Conservation (phyloP, 2,888 invertebrate genomes). For the Volucella zonaria region DNA sequence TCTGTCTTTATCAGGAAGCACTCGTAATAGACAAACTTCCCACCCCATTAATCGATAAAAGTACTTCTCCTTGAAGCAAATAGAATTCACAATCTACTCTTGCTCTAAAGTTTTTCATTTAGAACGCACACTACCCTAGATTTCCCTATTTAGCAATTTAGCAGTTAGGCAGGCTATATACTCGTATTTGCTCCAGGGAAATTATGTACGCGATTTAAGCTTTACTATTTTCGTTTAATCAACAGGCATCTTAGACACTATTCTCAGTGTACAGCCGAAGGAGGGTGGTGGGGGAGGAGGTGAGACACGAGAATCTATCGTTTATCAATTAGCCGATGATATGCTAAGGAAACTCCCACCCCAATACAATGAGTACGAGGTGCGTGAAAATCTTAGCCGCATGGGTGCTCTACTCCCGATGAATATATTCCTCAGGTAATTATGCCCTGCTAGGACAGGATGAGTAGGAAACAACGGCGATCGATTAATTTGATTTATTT, state of each 20-base stretch:
- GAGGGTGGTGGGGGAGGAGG: constrained; percentile 95
- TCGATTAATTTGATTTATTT: constrained; percentile 59
- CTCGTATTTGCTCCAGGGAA: constrained; percentile 3
- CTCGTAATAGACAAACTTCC: background rate
- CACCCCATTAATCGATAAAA: constrained; percentile 33
- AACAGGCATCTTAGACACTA: constrained; percentile 92
- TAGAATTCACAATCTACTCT: constrained; percentile 29
- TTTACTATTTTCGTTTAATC: constrained; percentile 2
- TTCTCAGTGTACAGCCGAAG: constrained; percentile 98
- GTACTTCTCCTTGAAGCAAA: constrained; percentile 9
- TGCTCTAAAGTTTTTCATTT: constrained; percentile 26
- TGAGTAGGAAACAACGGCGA: constrained; percentile 13
- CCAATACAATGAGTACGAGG: constrained; percentile 94
- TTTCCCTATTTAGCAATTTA: background rate
- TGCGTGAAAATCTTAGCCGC: constrained; percentile 92
- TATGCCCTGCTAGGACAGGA: background rate
- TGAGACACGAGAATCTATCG: constrained; percentile 95
- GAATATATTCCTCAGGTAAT: constrained; percentile 93
- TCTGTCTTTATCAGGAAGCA: background rate
- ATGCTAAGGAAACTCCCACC: constrained; percentile 94
- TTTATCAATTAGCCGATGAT: constrained; percentile 95
- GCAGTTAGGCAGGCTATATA: background rate
- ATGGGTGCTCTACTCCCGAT: constrained; percentile 97
- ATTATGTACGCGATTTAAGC: constrained; percentile 35
- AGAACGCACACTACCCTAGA: background rate